phyloP scores from a whole-genome alignment of 2,797 vertebrate genomes.

The Anguilla anguilla region DNA sequence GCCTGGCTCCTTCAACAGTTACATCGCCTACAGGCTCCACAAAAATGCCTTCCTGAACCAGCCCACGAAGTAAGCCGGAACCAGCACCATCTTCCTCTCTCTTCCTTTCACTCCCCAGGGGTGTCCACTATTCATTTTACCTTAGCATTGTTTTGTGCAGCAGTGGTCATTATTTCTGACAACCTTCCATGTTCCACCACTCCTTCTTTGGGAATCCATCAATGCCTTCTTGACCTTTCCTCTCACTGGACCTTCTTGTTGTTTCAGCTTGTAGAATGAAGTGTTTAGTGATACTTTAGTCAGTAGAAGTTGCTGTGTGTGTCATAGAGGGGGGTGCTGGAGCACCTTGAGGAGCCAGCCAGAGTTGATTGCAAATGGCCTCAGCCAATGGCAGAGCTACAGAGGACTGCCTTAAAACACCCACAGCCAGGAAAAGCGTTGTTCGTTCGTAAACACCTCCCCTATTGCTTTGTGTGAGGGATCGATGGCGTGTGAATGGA shows the following conservation, averaged over 20 bases:
- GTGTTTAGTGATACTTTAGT: slow-evolving; percentile 37
- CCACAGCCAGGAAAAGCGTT: slow-evolving; percentile 46
- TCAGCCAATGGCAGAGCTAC: slow-evolving; percentile 43
- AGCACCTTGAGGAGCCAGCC: slow-evolving; percentile 41
- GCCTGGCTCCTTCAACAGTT: slow-evolving; percentile 92
- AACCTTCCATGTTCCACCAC: slow-evolving; percentile 45
- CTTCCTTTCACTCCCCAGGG: slow-evolving; percentile 17
- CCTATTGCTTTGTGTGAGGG: slow-evolving; percentile 48
- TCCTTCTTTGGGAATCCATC: background rate
- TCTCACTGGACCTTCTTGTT: slow-evolving; percentile 40
- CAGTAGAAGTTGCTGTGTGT: slow-evolving; percentile 35
- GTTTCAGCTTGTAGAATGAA: slow-evolving; percentile 52
- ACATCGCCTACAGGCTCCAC: slow-evolving; percentile 88
- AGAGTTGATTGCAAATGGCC: slow-evolving; percentile 45
- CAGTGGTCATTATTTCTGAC: slow-evolving; percentile 58
- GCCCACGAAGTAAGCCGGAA: slow-evolving; percentile 84
- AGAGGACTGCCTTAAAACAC: slow-evolving; percentile 37
- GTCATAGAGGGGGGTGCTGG: slow-evolving; percentile 37
- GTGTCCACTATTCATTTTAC: slow-evolving; percentile 17
- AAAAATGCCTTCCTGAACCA: slow-evolving; percentile 91
- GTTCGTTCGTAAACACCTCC: slow-evolving; percentile 55
- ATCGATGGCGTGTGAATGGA: slow-evolving; percentile 59
- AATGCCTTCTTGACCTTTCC: background rate
- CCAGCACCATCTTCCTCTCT: background rate
- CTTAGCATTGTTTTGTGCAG: slow-evolving; percentile 43